Evolutionary conservation across 2,797 vertebrate genomes (phyloP), one percentile per base, ranked within the genome.

Genomic region (Yasuhikotakia modesta): DNA sequence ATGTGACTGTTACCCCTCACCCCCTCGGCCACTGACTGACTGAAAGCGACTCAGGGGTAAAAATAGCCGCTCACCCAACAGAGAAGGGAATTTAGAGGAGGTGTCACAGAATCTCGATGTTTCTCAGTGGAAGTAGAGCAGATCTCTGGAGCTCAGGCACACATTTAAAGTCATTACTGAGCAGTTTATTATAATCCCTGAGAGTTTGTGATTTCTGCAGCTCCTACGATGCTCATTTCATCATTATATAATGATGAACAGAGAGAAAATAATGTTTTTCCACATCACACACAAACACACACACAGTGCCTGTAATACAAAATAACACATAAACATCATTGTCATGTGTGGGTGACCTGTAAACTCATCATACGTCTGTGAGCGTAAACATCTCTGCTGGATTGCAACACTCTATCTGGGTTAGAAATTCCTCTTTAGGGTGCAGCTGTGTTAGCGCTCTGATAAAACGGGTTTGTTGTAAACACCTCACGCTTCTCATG

Each of bases 11-110:
- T 1, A 13, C n/a, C 11, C 21, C 10, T 22, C 53, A 61, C 60
- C 60, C 52, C 67, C 57, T 67, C 73, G 35, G 22, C 39, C 60
- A 50, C 19, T 81, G 75, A 81, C 70, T 66, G 70, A 53, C 30
- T 21, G 63, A 30, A 43, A 57, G 65, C 43, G 77, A 80, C 52
- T 32, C 30, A 17, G 48, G 75, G 17, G 71, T 84, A 84, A 81
- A 84, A 87, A 84, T 84, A 78, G 79, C 39, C 27, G 3, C 58
- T 69, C 73, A 21, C 53, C 63, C 80, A n/a, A 32, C 52, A 35
- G 68, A 74, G 53, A 50, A 14, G 58, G 58, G 73, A n/a, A n/a
- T 73, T 66, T 19, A 12, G 66, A 70, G 53, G 21, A 63, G 55
- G 39, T 61, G 75, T 70, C 53, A 77, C 61, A 12, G 30, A 57